These are phyloP conservation scores for Epinephelus coioides DNA, from an alignment of 2,797 vertebrate genomes.

Conservation along the genomic window DNA sequence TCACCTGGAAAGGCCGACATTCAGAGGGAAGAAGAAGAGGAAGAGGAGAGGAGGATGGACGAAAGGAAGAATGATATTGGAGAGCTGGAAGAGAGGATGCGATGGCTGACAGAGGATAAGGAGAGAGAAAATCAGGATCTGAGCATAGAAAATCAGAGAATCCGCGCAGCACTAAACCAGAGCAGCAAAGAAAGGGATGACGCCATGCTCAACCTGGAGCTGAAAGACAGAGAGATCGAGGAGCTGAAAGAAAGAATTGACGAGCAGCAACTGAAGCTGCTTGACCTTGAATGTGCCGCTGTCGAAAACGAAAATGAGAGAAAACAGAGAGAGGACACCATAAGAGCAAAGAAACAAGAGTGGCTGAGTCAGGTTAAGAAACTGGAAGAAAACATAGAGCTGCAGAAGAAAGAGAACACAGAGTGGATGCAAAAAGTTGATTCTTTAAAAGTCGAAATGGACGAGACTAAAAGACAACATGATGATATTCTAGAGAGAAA, in stretches of 20 bases:
- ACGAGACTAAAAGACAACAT: conserved; percentile 45
- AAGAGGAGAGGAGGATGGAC: conserved; percentile 61
- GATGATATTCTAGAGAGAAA: conserved; percentile 51
- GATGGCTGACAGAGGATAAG: conserved; percentile 82
- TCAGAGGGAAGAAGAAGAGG: conserved; percentile 76
- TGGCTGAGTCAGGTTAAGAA: conserved; percentile 46
- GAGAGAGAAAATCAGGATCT: conserved; percentile 84
- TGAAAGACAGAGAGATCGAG: conserved; percentile 78
- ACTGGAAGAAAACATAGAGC: conserved; percentile 42
- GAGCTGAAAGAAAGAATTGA: conserved; percentile 80
- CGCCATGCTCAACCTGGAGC: conserved; percentile 57
- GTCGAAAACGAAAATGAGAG: conserved; percentile 62
- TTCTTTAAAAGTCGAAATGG: conserved; percentile 54
- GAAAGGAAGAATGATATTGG: conserved; percentile 71
- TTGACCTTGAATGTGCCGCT: conserved; percentile 68
- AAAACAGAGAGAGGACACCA: conserved; percentile 61
- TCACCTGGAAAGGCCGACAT: conserved; percentile 63
- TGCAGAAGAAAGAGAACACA: conserved; percentile 52
- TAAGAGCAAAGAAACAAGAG: conserved; percentile 34
- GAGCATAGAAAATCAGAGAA: conserved; percentile 70
- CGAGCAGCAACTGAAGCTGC: conserved; percentile 79
- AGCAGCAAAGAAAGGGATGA: conserved; percentile 57
- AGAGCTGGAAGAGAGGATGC: conserved; percentile 83
- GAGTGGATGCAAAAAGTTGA: conserved; percentile 52
- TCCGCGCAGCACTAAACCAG: conserved; percentile 58